phyloP scores from a whole-genome alignment of 2,797 vertebrate species.

The Iguana delicatissima region DNA sequence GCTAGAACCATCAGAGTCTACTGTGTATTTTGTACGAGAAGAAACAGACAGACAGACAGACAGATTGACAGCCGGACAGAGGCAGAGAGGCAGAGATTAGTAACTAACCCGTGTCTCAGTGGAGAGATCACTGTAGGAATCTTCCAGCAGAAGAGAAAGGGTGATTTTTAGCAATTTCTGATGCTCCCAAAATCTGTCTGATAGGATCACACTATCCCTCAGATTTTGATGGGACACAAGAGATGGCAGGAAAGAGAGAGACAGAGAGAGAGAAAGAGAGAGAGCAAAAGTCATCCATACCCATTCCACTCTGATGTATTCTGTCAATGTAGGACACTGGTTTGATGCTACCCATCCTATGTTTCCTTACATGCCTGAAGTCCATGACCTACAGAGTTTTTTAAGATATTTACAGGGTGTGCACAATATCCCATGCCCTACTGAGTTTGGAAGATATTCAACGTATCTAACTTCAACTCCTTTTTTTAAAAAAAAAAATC shows the following conservation, averaged over 20 bases:
- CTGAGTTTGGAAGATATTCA: constrained; percentile 17
- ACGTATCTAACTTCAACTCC: not conserved
- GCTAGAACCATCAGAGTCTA: constrained; percentile 36
- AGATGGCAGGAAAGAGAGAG: no score
- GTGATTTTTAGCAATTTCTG: not conserved
- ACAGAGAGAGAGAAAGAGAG: no score
- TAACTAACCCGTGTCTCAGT: not conserved
- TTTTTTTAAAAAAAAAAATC: not conserved
- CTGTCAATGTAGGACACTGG: not conserved
- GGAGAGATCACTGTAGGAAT: not conserved
- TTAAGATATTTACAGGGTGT: not conserved
- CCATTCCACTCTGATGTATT: not conserved
- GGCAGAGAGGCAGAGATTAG: not conserved
- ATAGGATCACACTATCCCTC: not conserved
- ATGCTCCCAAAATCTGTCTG: not conserved
- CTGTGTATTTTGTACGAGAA: constrained; percentile 31
- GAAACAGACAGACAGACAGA: not conserved
- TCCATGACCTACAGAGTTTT: not conserved
- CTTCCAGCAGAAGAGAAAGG: not conserved
- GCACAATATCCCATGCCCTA: not conserved
- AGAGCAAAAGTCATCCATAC: not conserved
- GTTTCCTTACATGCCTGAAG: constrained; percentile 14
- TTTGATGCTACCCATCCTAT: not conserved
- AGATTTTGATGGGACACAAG: not conserved
- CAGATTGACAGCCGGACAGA: not conserved